phyloP scores from a whole-genome alignment of 2,797 vertebrate genomes.

The Takifugu rubripes region DNA sequence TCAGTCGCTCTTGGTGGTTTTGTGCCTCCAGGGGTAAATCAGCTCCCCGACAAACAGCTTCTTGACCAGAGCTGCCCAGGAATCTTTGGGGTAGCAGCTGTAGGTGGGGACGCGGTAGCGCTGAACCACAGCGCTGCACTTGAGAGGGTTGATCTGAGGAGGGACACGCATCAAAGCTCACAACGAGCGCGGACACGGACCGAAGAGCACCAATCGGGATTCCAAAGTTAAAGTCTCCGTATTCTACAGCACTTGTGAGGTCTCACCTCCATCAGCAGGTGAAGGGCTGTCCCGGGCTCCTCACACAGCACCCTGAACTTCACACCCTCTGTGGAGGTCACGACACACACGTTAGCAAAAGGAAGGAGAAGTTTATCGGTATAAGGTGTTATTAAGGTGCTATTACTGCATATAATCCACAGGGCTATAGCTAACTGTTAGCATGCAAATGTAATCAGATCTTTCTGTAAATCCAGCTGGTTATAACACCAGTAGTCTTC shows the following conservation, averaged over 20 bases:
- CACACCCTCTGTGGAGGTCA: constrained; percentile 81
- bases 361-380: neutral
- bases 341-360: constrained; percentile 9
- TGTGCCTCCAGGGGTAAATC: constrained; percentile 94
- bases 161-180: neutral
- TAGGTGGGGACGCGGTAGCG: constrained; percentile 86
- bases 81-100: constrained; percentile 89
- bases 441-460: too few relatives aligned
- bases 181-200: neutral
- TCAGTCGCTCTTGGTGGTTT: constrained; percentile 86
- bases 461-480: too few relatives aligned
- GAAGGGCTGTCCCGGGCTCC: constrained; percentile 82
- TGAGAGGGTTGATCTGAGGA: constrained; percentile 88
- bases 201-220: too few relatives aligned
- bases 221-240: too few relatives aligned
- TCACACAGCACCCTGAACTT: constrained; percentile 90
- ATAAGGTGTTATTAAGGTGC: too few relatives aligned
- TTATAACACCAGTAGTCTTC: too few relatives aligned
- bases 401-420: too few relatives aligned
- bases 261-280: constrained; percentile 93
- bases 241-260: neutral
- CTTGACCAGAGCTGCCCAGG: constrained; percentile 86
- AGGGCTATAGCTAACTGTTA: too few relatives aligned
- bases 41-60: constrained; percentile 94
- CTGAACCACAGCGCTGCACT: constrained; percentile 74